A percentile compares a stretch with the other conserved stretches of the same genome.
phyloP scores from a whole-genome alignment of 2,797 vertebrate species.

The Lycodopsis pacificus region DNA sequence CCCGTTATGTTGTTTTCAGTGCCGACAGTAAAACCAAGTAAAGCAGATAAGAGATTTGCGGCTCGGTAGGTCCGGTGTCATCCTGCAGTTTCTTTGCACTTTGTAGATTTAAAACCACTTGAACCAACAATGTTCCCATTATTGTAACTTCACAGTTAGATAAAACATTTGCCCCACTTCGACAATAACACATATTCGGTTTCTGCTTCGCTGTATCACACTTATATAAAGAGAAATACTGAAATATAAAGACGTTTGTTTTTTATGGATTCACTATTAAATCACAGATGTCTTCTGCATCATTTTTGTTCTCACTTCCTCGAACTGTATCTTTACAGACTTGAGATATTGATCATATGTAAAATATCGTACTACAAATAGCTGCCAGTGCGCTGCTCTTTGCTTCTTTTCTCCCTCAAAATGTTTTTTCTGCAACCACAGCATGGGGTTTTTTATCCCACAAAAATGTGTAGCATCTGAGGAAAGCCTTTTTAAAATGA shows the following conservation, averaged over 20 bases:
- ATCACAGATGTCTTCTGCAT: slow-evolving; percentile 24
- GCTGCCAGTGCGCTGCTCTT: slow-evolving; percentile 1
- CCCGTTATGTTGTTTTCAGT: slow-evolving; percentile 35
- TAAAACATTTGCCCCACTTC: slow-evolving; percentile 29
- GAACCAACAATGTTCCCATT: slow-evolving; percentile 30
- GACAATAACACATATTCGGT: slow-evolving; percentile 26
- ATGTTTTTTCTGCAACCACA: slow-evolving; percentile 6
- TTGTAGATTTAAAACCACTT: slow-evolving; percentile 56
- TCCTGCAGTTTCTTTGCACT: slow-evolving; percentile 42
- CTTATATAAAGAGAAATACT: slow-evolving; percentile 20
- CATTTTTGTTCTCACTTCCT: slow-evolving; percentile 13
- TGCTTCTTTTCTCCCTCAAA: not conserved
- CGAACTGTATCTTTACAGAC: slow-evolving; percentile 9
- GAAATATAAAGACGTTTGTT: not conserved
- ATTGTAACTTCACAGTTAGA: slow-evolving; percentile 47
- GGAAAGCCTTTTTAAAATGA: slow-evolving; percentile 2
- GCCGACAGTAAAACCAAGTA: slow-evolving; percentile 34
- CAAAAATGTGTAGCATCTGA: slow-evolving; percentile 9
- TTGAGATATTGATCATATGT: slow-evolving; percentile 19
- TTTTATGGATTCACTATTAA: slow-evolving; percentile 15
- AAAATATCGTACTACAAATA: not conserved
- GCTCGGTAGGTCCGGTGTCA: slow-evolving; percentile 34
- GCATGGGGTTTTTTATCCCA: not conserved
- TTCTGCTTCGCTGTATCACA: slow-evolving; percentile 15
- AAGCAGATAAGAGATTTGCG: slow-evolving; percentile 45